A percentile compares a stretch with the other conserved stretches of the same genome.
These are phyloP conservation scores for Terrapene triunguis DNA, from an alignment of 2,113 vertebrate species.

Conservation along the genomic window DNA sequence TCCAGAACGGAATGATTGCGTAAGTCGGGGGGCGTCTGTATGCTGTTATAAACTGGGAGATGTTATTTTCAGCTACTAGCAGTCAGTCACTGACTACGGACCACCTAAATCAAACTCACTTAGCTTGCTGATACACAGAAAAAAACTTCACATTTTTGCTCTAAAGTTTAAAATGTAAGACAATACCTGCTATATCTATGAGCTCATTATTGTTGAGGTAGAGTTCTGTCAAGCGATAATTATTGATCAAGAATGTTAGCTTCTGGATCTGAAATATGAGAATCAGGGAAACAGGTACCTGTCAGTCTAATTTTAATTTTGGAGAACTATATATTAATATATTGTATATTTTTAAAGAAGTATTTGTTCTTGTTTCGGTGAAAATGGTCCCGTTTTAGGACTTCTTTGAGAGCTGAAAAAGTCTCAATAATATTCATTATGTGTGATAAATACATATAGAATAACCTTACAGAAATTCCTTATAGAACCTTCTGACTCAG, in stretches of 20 bases:
- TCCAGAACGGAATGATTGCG: too few relatives aligned
- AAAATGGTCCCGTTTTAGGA: not conserved
- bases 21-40: not conserved
- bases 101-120: not conserved
- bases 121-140: not conserved
- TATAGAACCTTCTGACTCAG: not conserved
- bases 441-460: not conserved
- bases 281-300: conserved; percentile 11
- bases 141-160: not conserved
- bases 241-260: conserved; percentile 79
- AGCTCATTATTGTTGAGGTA: conserved; percentile 84
- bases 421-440: not conserved
- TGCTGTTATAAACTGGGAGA: not conserved
- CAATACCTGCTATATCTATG: conserved; percentile 82
- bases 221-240: conserved; percentile 82
- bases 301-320: not conserved
- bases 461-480: not conserved
- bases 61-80: not conserved
- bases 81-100: not conserved
- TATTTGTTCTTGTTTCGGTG: not conserved
- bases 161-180: not conserved
- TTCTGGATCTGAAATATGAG: conserved; percentile 81
- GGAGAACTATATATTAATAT: not conserved
- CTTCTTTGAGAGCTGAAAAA: not conserved
- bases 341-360: not conserved